Base-by-base conservation (phyloP, 2,113 vertebrate genomes). In the Fulica atra region DNA sequence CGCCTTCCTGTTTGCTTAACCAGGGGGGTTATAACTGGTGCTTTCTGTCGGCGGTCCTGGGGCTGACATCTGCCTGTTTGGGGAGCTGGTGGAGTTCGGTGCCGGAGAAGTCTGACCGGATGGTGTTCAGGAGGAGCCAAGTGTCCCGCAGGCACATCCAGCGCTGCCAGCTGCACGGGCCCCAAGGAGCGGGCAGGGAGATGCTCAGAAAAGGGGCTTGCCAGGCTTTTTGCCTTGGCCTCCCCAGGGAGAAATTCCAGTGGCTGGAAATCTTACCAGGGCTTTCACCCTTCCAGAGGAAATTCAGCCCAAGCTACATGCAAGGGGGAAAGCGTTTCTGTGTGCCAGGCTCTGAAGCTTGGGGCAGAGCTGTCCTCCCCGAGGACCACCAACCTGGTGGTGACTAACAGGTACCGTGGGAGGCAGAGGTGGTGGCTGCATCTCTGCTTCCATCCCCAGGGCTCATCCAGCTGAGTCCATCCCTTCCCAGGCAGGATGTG, bases 1-100 rank as follows among this genome's bases (percentile, higher is more conserved):
- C 6, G 25, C 56, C 44, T 88, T 92, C 93, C 88, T 93, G 81
- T 92, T 91, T 72, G 86, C 82, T 86, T 80, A 63, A 80, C 54
- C 59, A n/a, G 68, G 57, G 59, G 5, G 15, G 74, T 68, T 74
- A 69, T 64, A 76, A 71, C 81, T 28, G 63, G 20, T 31, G 74
- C 14, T 56, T 79, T 72, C 35, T 57, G 46, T 50, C 24, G 3
- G 46, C 5, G 2, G 57, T 51, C 56, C 46, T 10, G 2, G 38
- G 36, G 60, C 31, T 46, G 48, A 65, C 29, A 31, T 48, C 36
- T 0, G 26, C 38, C 36, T 38, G 21, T 23, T 9, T 36, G 66
- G 48, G 59, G 64, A 51, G 46, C 74, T 66, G 85, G 29, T 1
- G 6, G 57, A 31, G 88, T 20, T 35, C 16, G 60, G 71, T 71